Percentiles rank a stretch among this genome's conserved stretches.
Conservation (phyloP, 1,140 invertebrate genomes). For the Hycleus cichorii region DNA sequence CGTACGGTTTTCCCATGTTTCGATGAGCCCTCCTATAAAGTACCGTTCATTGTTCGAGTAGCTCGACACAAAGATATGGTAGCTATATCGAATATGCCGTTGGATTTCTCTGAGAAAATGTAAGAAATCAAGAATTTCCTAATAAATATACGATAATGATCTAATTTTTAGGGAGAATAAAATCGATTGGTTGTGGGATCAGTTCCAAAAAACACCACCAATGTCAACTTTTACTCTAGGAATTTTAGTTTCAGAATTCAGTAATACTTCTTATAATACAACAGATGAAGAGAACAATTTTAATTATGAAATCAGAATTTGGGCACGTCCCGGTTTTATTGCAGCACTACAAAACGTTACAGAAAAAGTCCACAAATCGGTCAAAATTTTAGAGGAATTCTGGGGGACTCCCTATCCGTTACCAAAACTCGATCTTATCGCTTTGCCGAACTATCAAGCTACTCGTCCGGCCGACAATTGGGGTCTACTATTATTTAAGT, state of each 20-base stretch:
- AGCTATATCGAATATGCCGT: constrained; percentile 56
- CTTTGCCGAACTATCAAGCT: constrained; percentile 71
- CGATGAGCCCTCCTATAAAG: constrained; percentile 82
- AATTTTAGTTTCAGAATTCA: constrained; percentile 69
- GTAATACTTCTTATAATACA: constrained; percentile 41
- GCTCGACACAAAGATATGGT: constrained; percentile 52
- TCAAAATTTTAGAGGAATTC: constrained; percentile 61
- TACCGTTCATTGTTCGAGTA: constrained; percentile 58
- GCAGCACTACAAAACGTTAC: constrained; percentile 55
- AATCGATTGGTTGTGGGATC: constrained; percentile 52
- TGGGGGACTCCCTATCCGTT: constrained; percentile 65
- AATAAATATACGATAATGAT: neutral
- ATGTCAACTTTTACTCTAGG: constrained; percentile 85
- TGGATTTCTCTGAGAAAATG: constrained; percentile 50
- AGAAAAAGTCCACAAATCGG: constrained; percentile 52
- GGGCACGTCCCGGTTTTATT: constrained; percentile 63
- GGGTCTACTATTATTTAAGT: constrained; percentile 73
- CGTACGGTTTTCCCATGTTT: constrained; percentile 85
- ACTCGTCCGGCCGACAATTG: constrained; percentile 63
- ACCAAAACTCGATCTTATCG: constrained; percentile 70
- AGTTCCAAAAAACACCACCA: constrained; percentile 63
- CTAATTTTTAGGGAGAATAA: constrained; percentile 31
- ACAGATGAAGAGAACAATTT: constrained; percentile 11
- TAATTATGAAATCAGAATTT: constrained; percentile 47
- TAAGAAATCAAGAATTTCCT: constrained; percentile 41